A percentile compares a stretch with the other conserved stretches of the same genome.
phyloP scores from a whole-genome alignment of 2,888 invertebrate genomes.

The Eulithis prunata region DNA sequence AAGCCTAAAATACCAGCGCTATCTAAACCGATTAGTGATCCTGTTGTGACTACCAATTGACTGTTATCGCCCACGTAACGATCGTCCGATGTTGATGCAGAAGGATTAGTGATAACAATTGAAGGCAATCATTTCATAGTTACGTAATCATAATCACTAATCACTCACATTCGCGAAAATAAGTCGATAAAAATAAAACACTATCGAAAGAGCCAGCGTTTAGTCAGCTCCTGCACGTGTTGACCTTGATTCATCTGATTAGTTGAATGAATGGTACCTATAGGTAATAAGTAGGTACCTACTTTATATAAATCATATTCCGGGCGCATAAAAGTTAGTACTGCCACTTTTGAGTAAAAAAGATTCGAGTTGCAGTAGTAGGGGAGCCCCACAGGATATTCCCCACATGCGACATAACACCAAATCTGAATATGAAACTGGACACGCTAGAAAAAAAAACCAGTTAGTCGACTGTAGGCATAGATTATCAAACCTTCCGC shows the following conservation, averaged over 20 bases:
- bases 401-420: conserved; percentile 42
- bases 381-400: conserved; percentile 12
- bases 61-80: conserved; percentile 25
- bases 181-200: too few species aligned
- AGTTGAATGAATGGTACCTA: too few species aligned
- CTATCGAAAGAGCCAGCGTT: too few species aligned
- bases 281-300: too few species aligned
- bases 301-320: too few species aligned
- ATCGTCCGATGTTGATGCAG: conserved; percentile 27
- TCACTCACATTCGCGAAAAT: too few species aligned
- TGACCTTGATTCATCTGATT: too few species aligned
- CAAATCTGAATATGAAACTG: conserved; percentile 59
- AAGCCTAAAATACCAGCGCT: not conserved
- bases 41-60: conserved; percentile 12
- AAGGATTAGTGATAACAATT: conserved; percentile 15
- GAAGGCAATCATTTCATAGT: not conserved
- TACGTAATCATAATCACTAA: too few species aligned
- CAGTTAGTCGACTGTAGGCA: conserved; percentile 42
- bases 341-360: too few species aligned
- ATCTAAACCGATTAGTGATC: conserved; percentile 8
- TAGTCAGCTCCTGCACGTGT: too few species aligned
- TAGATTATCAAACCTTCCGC: conserved; percentile 22
- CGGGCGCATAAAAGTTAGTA: too few species aligned
- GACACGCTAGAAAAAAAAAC: conserved; percentile 59
- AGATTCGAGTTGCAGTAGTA: conserved; percentile 12